Conservation (phyloP, 2,113 vertebrate species). For the Oryzias celebensis region DNA sequence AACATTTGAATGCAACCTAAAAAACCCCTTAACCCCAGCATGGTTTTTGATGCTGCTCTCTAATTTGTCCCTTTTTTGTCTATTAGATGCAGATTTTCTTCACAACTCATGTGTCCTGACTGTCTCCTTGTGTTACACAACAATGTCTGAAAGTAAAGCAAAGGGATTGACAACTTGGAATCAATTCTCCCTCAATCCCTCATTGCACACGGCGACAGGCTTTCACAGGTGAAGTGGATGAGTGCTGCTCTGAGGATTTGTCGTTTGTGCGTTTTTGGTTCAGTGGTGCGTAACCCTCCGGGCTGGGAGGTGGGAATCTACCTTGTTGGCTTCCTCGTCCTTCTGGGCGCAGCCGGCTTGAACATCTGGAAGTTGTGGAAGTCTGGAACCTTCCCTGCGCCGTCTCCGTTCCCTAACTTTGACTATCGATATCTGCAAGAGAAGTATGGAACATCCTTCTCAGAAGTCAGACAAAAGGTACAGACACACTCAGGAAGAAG, state of each 20-base stretch:
- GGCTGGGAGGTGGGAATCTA: conserved; percentile 94
- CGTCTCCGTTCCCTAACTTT: conserved; percentile 96
- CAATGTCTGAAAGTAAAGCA: too few species aligned
- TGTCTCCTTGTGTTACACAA: too few species aligned
- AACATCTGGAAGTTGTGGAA: conserved; percentile 97
- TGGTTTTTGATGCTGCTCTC: too few species aligned
- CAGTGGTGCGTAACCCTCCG: conserved; percentile 86
- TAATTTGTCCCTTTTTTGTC: too few species aligned
- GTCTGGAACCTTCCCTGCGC: conserved; percentile 89
- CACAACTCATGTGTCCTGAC: too few species aligned
- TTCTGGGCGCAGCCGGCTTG: conserved; percentile 85
- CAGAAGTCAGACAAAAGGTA: conserved; percentile 85
- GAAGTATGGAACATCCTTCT: conserved; percentile 87
- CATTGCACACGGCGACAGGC: neutral
- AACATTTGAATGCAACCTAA: too few species aligned
- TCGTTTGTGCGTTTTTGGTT: neutral
- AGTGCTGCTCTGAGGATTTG: neutral
- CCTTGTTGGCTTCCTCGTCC: conserved; percentile 83
- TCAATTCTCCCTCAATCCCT: too few species aligned
- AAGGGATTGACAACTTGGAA: too few species aligned
- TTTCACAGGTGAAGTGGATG: neutral
- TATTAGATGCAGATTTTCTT: too few species aligned
- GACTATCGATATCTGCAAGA: conserved; percentile 94
- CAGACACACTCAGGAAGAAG: too few species aligned
- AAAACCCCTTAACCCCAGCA: too few species aligned